phyloP scores from a whole-genome alignment of 2,888 invertebrate genomes.

The Drosophila pullipes region DNA sequence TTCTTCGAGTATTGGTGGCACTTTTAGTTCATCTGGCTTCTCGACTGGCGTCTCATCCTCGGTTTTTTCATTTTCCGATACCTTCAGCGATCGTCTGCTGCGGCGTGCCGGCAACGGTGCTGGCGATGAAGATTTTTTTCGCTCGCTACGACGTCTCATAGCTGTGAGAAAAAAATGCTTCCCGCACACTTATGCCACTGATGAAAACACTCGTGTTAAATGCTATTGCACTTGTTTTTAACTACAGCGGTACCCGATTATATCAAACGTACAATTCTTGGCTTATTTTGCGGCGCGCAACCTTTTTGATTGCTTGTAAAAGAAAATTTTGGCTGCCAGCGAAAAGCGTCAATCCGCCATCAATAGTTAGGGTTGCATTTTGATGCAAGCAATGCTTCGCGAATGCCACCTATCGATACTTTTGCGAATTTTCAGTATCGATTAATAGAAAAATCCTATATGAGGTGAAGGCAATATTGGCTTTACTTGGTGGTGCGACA shows the following conservation, averaged over 20 bases:
- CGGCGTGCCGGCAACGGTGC: constrained; percentile 85
- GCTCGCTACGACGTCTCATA: constrained; percentile 92
- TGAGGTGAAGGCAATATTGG: not conserved
- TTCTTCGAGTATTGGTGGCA: constrained; percentile 52
- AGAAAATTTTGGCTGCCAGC: constrained; percentile 59
- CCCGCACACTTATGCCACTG: constrained; percentile 43
- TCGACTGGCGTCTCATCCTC: constrained; percentile 54
- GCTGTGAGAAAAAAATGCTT: constrained; percentile 43
- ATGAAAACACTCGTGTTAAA: constrained; percentile 45
- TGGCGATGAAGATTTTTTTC: constrained; percentile 88
- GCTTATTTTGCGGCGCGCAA: constrained; percentile 34
- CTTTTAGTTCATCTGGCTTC: constrained; percentile 46
- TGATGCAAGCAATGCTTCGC: constrained; percentile 31
- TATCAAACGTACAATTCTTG: constrained; percentile 12
- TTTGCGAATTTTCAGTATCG: not conserved
- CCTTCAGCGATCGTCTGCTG: constrained; percentile 76
- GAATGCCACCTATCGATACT: constrained; percentile 17
- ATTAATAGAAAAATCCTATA: not conserved
- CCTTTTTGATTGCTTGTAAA: constrained; percentile 34
- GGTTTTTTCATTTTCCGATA: constrained; percentile 73
- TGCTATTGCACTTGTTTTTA: constrained; percentile 39
- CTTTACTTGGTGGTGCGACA: no score
- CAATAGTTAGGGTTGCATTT: constrained; percentile 64
- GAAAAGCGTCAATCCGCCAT: constrained; percentile 79
- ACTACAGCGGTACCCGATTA: constrained; percentile 6